A percentile compares a stretch with the other conserved stretches of the same genome.
These are phyloP conservation scores for Buteo buteo DNA, from an alignment of 2,113 vertebrate genomes.

Conservation along the genomic window DNA sequence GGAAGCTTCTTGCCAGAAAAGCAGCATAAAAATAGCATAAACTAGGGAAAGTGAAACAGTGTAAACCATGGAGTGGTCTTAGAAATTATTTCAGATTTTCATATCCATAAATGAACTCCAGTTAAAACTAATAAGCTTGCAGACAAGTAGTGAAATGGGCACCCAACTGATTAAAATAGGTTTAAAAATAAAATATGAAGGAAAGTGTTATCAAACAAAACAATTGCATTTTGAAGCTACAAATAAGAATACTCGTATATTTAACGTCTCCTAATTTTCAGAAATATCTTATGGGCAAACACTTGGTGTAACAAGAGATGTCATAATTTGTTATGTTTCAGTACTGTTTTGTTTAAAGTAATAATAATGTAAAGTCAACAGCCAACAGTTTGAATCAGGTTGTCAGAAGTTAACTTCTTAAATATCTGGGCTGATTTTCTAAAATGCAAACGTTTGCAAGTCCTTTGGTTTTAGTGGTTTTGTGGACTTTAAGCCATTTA, in stretches of 20 bases:
- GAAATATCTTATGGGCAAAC: not conserved
- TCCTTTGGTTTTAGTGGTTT: not conserved
- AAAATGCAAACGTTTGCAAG: not conserved
- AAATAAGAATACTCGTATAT: not conserved
- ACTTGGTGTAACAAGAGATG: not conserved
- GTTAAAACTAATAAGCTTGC: not conserved
- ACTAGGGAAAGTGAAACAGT: not conserved
- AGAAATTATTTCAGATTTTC: not conserved
- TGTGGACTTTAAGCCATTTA: not conserved
- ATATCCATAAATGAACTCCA: not conserved
- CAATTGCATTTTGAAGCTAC: not conserved
- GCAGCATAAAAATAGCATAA: rapidly evolving
- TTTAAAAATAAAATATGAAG: not conserved
- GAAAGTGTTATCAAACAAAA: not conserved
- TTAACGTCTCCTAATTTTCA: not conserved
- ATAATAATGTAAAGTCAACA: not conserved
- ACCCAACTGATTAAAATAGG: not conserved
- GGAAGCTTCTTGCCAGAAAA: not conserved
- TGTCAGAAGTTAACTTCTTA: not conserved
- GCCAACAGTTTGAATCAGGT: not conserved
- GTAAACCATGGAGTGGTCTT: not conserved
- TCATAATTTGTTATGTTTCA: not conserved
- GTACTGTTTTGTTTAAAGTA: not conserved
- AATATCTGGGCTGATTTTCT: not conserved
- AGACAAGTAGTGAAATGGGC: not conserved